A percentile compares a stretch with the other conserved stretches of the same genome.
Conservation (phyloP, 2,888 invertebrate species). For the Alloscopus bannaensis region DNA sequence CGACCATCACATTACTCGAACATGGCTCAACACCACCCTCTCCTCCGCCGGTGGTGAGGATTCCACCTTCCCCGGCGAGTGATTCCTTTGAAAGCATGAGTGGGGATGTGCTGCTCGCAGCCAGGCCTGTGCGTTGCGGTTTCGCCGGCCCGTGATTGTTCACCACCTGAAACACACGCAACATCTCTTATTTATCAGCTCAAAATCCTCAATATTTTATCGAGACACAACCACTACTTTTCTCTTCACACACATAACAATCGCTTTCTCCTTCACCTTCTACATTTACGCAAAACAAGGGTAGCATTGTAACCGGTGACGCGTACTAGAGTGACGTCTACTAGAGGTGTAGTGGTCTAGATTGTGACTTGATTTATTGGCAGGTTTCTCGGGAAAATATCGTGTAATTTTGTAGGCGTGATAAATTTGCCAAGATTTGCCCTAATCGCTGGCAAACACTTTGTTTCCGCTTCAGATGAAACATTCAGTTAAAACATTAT, state of each 20-base stretch:
- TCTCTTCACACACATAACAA: neutral
- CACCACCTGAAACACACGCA: conserved; percentile 42
- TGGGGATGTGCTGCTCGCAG: conserved; percentile 74
- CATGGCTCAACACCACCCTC: conserved; percentile 11
- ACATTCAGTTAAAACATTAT: too few species aligned
- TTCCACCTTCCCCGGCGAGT: conserved; percentile 39
- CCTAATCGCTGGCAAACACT: too few species aligned
- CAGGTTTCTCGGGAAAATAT: too few species aligned
- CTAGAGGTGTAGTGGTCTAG: too few species aligned
- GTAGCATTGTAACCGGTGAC: too few species aligned
- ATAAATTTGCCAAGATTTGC: too few species aligned
- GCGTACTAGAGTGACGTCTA: too few species aligned
- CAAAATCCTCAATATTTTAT: conserved; percentile 6
- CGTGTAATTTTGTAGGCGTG: too few species aligned
- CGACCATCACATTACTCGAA: conserved; percentile 15
- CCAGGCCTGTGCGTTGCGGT: conserved; percentile 79
- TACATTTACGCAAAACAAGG: too few species aligned
- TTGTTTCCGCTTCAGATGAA: too few species aligned
- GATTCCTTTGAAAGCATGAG: conserved; percentile 69
- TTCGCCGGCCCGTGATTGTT: conserved; percentile 84
- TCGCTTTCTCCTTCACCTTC: neutral
- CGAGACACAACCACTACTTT: neutral
- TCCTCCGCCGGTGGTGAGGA: conserved; percentile 25
- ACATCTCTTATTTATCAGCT: neutral
- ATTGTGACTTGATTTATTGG: too few species aligned